Base-by-base conservation (phyloP, 2,888 invertebrate species). In the Oscheius sp. region DNA sequence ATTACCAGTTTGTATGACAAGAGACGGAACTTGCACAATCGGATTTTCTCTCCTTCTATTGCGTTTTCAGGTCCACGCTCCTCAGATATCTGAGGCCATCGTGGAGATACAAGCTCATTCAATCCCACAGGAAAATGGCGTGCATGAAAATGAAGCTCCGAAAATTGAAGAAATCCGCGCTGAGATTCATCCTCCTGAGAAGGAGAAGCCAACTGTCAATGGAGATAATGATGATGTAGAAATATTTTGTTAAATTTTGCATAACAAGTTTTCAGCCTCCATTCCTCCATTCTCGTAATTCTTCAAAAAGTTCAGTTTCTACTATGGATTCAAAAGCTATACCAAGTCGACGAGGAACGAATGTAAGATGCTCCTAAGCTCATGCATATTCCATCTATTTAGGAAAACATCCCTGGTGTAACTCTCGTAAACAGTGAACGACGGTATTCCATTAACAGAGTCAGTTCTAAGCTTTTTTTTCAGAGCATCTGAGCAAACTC, bases 361-460 rank as follows among this genome's bases (percentile, higher is more conserved):
- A 64, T 22, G 64, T 64, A 28, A 36, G 32, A 28, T 4, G 20
- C 26, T 26, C 26, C 28, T 36, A 14, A 36, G 36, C 36, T 36
- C 14, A 41, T 41, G 41, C 2, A 54, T 33, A 54, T 4, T 30
- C 14, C 1, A 17, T 4, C 26, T 5, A 26, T 62, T 47, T 24
- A 62, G 62, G 62, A 62, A 49, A 22, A 47, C 22, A 36, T 62
- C n/a, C 32, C 62, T 32, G 62, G 62, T 49, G 62, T 62, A 4
- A 41, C 24, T 8, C 59, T 59, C 12, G n/a, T 59, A n/a, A 24
- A 59, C 28, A 41, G 30, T 12, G 59, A 59, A 26, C 41, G 59
- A 44, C 59, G 59, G 59, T 59, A 59, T 44, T 59, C 59, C 0
- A 17, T 59, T 5, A 41, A 59, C 59, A 44, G 44, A 59, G 59